These are phyloP conservation scores for Himantopus leucocephalus DNA, from an alignment of 2,113 vertebrate genomes.

Conservation along the genomic window DNA sequence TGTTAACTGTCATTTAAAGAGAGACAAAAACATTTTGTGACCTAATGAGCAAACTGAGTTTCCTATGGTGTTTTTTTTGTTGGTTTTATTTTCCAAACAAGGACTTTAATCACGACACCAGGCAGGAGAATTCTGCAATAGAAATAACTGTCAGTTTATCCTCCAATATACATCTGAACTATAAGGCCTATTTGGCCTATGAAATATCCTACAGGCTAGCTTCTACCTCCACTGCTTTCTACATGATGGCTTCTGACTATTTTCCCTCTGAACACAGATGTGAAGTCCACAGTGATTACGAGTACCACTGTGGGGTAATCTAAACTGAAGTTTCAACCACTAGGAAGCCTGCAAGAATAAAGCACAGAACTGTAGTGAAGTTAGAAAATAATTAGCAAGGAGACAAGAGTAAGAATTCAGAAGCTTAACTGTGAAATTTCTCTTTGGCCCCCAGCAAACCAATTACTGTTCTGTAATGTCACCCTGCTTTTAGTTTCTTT, in stretches of 20 bases:
- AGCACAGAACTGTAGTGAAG: not conserved
- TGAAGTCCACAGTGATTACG: not conserved
- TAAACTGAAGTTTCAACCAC: not conserved
- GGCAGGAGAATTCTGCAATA: not conserved
- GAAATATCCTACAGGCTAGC: not conserved
- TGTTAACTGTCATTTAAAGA: not conserved
- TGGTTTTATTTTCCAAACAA: not conserved
- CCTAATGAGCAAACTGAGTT: not conserved
- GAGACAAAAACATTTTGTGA: not conserved
- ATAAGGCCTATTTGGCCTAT: not conserved
- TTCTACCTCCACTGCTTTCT: not conserved
- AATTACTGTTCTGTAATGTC: slow-evolving; percentile 22
- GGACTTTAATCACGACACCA: not conserved
- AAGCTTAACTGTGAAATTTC: slow-evolving; percentile 43
- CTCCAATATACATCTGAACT: not conserved
- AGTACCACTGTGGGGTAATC: not conserved
- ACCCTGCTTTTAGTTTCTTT: slow-evolving; percentile 6
- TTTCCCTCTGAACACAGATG: not conserved
- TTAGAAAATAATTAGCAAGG: slow-evolving; percentile 3
- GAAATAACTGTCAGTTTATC: not conserved
- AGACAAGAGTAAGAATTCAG: not conserved
- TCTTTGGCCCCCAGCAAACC: slow-evolving; percentile 23
- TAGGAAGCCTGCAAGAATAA: not conserved
- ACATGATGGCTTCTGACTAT: not conserved
- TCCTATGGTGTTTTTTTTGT: not conserved